Conservation (phyloP, 1,140 invertebrate genomes). For the Radopholus similis region DNA sequence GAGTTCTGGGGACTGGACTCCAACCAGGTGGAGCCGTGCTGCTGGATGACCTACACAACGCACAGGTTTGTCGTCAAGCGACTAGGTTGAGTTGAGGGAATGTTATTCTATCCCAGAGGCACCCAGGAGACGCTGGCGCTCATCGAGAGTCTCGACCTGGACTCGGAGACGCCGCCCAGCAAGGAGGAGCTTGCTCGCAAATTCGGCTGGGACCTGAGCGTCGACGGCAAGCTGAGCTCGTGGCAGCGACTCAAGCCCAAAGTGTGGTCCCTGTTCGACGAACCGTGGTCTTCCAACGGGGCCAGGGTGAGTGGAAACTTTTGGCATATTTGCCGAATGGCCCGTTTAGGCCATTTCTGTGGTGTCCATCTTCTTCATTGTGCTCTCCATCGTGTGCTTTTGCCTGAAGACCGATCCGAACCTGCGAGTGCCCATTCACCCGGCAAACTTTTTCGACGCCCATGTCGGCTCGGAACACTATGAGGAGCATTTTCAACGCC, state of each 20-base stretch:
- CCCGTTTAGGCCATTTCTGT: slow-evolving; percentile 93
- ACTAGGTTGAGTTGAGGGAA: neutral
- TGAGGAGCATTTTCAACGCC: too few species aligned
- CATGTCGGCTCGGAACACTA: neutral
- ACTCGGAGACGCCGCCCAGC: slow-evolving; percentile 65
- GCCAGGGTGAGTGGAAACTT: slow-evolving; percentile 30
- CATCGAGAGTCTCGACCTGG: slow-evolving; percentile 68
- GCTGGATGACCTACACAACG: slow-evolving; percentile 87
- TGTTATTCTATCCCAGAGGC: slow-evolving; percentile 35
- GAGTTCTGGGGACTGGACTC: slow-evolving; percentile 93
- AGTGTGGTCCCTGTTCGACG: slow-evolving; percentile 84
- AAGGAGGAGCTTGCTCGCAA: slow-evolving; percentile 74
- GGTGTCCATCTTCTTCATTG: slow-evolving; percentile 95
- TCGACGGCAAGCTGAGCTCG: slow-evolving; percentile 28
- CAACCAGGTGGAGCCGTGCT: slow-evolving; percentile 90
- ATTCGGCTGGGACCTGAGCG: slow-evolving; percentile 81
- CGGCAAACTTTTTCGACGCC: neutral
- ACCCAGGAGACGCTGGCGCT: slow-evolving; percentile 79
- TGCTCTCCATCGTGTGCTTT: slow-evolving; percentile 92
- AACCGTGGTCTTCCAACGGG: slow-evolving; percentile 75
- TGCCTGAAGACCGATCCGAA: slow-evolving; percentile 82
- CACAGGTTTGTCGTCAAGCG: slow-evolving; percentile 19
- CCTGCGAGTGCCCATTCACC: slow-evolving; percentile 28
- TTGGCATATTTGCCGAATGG: slow-evolving; percentile 63
- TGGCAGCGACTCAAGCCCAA: slow-evolving; percentile 67